Percentiles rank a stretch among this genome's conserved stretches.
Conservation (phyloP, 1,140 invertebrate genomes). For the Tachypleus tridentatus region DNA sequence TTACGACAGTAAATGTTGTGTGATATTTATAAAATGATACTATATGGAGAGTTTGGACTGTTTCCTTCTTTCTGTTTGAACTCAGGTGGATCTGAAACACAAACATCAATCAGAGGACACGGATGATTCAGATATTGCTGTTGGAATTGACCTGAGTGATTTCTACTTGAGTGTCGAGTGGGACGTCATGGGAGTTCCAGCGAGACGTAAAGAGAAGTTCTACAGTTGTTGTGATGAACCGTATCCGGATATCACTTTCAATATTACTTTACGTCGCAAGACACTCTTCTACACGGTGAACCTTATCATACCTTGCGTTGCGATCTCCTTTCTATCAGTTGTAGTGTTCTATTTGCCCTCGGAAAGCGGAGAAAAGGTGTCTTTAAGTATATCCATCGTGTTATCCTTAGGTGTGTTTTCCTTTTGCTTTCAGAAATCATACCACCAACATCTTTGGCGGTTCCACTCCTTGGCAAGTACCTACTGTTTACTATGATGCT, state of each 20-base stretch:
- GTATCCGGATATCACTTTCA: slow-evolving; percentile 91
- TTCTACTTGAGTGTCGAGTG: slow-evolving; percentile 94
- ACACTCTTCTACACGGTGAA: slow-evolving; percentile 95
- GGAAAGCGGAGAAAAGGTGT: slow-evolving; percentile 92
- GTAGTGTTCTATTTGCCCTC: slow-evolving; percentile 96
- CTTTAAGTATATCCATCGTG: slow-evolving; percentile 93
- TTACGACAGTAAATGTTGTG: no score
- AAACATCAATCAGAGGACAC: slow-evolving; percentile 54
- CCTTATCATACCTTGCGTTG: slow-evolving; percentile 87
- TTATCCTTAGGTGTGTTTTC: slow-evolving; percentile 98
- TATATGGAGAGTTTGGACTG: no score
- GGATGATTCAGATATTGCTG: slow-evolving; percentile 51
- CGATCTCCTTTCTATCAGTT: slow-evolving; percentile 93
- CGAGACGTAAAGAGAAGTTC: slow-evolving; percentile 71
- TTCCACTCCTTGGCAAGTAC: slow-evolving; percentile 90
- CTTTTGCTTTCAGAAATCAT: slow-evolving; percentile 91
- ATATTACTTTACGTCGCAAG: slow-evolving; percentile 86
- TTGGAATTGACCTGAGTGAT: slow-evolving; percentile 80
- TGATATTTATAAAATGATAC: no score
- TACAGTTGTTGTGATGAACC: slow-evolving; percentile 70
- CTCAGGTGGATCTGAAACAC: slow-evolving; percentile 72
- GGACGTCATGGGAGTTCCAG: slow-evolving; percentile 82
- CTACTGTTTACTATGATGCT: slow-evolving; percentile 97
- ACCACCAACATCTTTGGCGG: slow-evolving; percentile 91
- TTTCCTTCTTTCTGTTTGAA: no score